Evolutionary conservation across 1,140 invertebrate species (phyloP).

Genomic region (Drosophila nebulosa): DNA sequence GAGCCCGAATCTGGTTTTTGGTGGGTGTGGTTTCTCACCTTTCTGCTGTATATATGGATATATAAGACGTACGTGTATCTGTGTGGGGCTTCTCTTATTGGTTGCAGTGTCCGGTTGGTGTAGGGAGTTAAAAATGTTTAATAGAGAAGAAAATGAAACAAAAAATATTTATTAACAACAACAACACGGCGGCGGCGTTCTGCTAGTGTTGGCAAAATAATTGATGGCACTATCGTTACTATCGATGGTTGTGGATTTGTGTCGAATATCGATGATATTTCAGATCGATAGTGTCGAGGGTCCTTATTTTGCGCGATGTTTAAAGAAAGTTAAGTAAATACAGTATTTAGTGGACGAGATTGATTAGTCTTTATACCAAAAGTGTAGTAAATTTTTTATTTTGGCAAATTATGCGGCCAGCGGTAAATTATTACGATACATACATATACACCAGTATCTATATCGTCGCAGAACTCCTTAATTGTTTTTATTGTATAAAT

Average conservation of each 20-base stretch:
- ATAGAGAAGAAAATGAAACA: slow-evolving; percentile 6
- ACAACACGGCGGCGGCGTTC: slow-evolving; percentile 8
- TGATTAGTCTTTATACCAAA: no score
- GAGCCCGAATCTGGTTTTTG: neutral
- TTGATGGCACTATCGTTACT: neutral
- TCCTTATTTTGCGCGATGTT: no score
- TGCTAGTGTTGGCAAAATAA: neutral
- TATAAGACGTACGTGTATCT: neutral
- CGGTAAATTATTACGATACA: no score
- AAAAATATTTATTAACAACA: slow-evolving; percentile 10
- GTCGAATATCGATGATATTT: neutral
- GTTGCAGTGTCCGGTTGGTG: neutral
- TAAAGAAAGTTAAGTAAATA: no score
- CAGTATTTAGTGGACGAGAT: no score
- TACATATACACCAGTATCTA: no score
- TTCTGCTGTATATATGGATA: neutral
- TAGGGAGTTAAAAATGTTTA: neutral
- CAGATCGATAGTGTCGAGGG: no score
- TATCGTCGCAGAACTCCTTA: no score
- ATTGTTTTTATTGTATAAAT: no score
- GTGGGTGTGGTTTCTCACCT: neutral
- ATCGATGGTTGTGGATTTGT: neutral
- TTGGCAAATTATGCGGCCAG: no score
- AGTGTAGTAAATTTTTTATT: no score
- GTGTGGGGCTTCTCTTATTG: neutral